These are phyloP conservation scores for Tipula lateralis DNA, from an alignment of 2,888 invertebrate genomes.

Conservation along the genomic window DNA sequence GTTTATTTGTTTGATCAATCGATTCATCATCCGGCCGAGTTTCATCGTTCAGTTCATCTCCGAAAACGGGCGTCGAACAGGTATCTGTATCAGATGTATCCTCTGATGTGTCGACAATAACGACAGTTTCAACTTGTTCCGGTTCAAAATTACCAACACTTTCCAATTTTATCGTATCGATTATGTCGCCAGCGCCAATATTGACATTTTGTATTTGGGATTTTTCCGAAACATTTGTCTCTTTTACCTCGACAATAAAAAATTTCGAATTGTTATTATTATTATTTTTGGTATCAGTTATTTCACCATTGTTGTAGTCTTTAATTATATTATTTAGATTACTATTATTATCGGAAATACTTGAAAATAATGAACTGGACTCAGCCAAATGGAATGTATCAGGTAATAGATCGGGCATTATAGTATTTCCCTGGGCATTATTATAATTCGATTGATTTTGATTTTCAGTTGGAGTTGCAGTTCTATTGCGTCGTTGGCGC, in stretches of 20 bases:
- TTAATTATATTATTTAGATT: constrained; percentile 39
- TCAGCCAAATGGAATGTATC: constrained; percentile 61
- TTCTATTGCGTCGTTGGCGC: constrained; percentile 51
- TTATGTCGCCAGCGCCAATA: constrained; percentile 35
- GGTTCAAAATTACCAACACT: constrained; percentile 54
- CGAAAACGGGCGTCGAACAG: background rate
- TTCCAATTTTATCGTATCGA: constrained; percentile 53
- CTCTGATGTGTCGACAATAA: constrained; percentile 55
- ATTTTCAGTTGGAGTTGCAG: constrained; percentile 41
- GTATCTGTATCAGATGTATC: constrained; percentile 48
- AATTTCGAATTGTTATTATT: constrained; percentile 41
- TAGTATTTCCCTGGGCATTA: constrained; percentile 43
- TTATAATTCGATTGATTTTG: constrained; percentile 36
- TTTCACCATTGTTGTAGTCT: constrained; percentile 34
- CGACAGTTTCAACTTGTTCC: constrained; percentile 54
- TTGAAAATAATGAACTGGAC: constrained; percentile 64
- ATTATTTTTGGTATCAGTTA: constrained; percentile 3
- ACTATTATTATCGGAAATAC: constrained; percentile 56
- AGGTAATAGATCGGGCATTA: constrained; percentile 51
- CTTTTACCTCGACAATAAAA: constrained; percentile 64
- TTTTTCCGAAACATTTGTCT: constrained; percentile 62
- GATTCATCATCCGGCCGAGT: constrained; percentile 45
- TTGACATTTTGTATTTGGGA: constrained; percentile 48
- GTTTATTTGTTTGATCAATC: background rate
- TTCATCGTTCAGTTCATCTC: constrained; percentile 41